Base-by-base conservation (phyloP, 2,797 vertebrate species). In the Thalassophryne amazonica region DNA sequence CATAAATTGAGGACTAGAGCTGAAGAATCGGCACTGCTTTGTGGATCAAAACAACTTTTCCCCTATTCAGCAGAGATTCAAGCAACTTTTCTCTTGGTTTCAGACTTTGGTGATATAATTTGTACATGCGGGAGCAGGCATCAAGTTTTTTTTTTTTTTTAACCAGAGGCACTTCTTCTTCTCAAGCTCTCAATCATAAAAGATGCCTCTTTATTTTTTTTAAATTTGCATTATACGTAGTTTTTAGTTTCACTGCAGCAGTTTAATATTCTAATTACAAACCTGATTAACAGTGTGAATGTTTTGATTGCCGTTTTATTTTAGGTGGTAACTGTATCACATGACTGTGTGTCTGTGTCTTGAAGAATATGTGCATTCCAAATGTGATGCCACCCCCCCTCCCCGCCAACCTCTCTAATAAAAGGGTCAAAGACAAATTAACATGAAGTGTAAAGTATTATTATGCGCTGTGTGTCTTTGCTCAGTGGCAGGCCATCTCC, bases 401-500 rank as follows among this genome's bases (percentile, higher is more conserved):
- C 10, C 31, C 14, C 10, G 5, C 22, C 3, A 19, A 16, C 7
- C 3, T 13, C 4, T 30, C 24, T 15, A 18, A 7, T 4, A 24
- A 33, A 1, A 49, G 38, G 3, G 40, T 20, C 35, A 31, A 43
- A 24, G 18, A 40, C 8, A 12, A 20, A 32, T 4, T 13, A 17
- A 7, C 23, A 5, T 21, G 3, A 24, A 20, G 24, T 7, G 20
- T 7, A 14, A 49, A 42, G 7, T 29, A 5, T 30, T 53, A 17
- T 52, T 4, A 17, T 31, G 14, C 40, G 2, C 32, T 23, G 17
- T 47, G 28, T 75, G 32, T 62, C 30, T 58, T 41, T 21, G 28
- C 50, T 40, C 90, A 99, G 97, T 99, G 97, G 97, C 97, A 99
- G 84, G 93, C 97, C 89, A 98, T 99, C 89, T 99, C 97, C 40